Percentiles rank a stretch among this genome's conserved stretches.
phyloP scores from a whole-genome alignment of 2,888 invertebrate species.

The Hypolimnas misippus region DNA sequence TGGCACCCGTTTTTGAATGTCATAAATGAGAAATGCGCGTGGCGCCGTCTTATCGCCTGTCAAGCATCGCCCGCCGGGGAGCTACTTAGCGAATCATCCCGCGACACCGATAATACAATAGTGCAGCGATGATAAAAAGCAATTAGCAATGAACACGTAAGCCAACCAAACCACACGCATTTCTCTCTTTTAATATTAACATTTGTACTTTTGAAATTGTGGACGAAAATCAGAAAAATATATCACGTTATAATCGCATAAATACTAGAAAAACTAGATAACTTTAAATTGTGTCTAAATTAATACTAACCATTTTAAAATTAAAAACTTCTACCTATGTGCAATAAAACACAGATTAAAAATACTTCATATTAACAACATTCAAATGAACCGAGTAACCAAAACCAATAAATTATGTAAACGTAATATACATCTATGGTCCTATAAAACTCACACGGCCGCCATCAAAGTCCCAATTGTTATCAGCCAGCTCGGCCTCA shows the following conservation, averaged over 20 bases:
- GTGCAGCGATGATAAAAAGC: conserved; percentile 12
- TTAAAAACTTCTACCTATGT: no score
- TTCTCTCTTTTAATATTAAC: no score
- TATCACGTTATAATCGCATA: no score
- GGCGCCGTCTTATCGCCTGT: conserved; percentile 65
- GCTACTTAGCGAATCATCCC: conserved; percentile 38
- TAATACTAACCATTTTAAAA: no score
- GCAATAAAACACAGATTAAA: not conserved
- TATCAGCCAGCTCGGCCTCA: conserved; percentile 33
- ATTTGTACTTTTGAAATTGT: no score
- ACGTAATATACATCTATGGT: conserved; percentile 14
- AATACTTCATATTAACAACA: not conserved
- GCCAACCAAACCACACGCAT: not conserved
- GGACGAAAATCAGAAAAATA: no score
- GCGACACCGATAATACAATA: conserved; percentile 27
- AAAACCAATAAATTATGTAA: conserved; percentile 15
- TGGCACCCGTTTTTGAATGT: conserved; percentile 74
- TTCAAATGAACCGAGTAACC: not conserved
- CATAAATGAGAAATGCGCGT: conserved; percentile 60
- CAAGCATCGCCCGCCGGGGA: conserved; percentile 38
- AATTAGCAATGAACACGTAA: conserved; percentile 13
- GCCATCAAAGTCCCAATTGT: conserved; percentile 32
- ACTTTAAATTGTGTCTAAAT: no score
- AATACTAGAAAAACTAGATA: no score
- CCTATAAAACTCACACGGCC: conserved; percentile 23